Conservation (phyloP, 1,140 invertebrate species). For the Panagrolaimus sp. region DNA sequence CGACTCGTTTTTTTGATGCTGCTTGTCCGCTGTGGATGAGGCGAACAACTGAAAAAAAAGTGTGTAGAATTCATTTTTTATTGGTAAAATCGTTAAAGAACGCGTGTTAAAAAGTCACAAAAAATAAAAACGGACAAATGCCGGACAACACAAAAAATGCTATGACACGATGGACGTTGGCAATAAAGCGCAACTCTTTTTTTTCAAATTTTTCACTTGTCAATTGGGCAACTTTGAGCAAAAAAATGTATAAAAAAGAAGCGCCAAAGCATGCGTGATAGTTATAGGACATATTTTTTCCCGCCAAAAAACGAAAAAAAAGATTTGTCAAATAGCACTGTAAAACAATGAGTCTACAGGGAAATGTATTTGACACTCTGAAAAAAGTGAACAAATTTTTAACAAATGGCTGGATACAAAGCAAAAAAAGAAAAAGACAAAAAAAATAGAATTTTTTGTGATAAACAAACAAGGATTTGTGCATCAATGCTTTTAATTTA, state of each 20-base stretch:
- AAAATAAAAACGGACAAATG: not conserved
- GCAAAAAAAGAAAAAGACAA: too few relatives aligned
- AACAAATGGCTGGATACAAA: not conserved
- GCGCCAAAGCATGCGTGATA: too few relatives aligned
- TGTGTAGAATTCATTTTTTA: not conserved
- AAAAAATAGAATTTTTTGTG: not conserved
- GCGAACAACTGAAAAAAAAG: constrained; percentile 12
- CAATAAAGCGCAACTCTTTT: not conserved
- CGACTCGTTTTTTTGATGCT: constrained; percentile 3
- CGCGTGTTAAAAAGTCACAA: not conserved
- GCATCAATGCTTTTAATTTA: not conserved
- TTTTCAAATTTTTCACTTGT: not conserved
- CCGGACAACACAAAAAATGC: not conserved
- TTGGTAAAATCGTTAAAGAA: too few relatives aligned
- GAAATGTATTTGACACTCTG: not conserved
- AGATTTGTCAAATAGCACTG: not conserved
- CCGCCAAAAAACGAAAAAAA: constrained; percentile 9
- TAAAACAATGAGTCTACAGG: not conserved
- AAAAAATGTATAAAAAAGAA: too few relatives aligned
- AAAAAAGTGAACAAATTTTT: too few relatives aligned
- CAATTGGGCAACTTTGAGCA: not conserved
- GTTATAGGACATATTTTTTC: not conserved
- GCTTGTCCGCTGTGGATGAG: constrained; percentile 5
- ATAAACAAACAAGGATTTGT: not conserved
- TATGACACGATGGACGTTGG: not conserved